phyloP scores from a whole-genome alignment of 92 coral and sea anemone species.

The Heteractis magnifica region DNA sequence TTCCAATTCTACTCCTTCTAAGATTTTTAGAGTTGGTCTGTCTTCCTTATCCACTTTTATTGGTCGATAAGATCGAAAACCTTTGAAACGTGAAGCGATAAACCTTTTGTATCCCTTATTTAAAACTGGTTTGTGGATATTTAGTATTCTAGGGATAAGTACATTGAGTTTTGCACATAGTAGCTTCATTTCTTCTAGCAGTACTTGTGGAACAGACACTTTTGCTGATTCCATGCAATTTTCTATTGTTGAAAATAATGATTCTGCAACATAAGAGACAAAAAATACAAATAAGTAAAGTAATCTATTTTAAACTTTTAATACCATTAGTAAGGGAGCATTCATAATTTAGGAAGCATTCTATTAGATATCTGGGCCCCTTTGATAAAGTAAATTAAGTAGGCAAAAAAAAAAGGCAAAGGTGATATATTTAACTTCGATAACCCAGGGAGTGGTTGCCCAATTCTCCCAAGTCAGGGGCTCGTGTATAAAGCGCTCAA shows the following conservation, averaged over 20 bases:
- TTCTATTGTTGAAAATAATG: slow-evolving; percentile 19
- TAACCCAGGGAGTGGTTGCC: no score
- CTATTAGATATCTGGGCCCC: no score
- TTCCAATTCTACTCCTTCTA: not conserved
- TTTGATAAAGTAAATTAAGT: no score
- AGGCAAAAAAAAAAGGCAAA: no score
- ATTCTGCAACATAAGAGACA: slow-evolving; percentile 8
- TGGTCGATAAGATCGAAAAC: slow-evolving; percentile 24
- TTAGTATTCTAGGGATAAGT: slow-evolving; percentile 29
- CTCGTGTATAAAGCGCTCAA: no score
- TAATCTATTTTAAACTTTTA: not conserved
- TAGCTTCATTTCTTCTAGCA: slow-evolving; percentile 23
- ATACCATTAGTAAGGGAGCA: no score
- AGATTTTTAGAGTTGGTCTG: not conserved
- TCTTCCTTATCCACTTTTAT: slow-evolving; percentile 28
- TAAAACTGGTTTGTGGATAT: slow-evolving; percentile 14
- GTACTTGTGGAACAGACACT: slow-evolving; percentile 20
- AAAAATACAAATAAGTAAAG: not conserved
- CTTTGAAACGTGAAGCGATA: not conserved
- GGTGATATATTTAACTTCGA: no score
- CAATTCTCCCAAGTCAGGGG: no score
- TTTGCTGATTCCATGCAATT: slow-evolving; percentile 19
- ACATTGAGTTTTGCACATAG: slow-evolving; percentile 40
- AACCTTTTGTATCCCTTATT: not conserved
- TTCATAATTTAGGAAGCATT: no score